Base-by-base conservation (phyloP, 2,888 invertebrate genomes). In the Perizoma affinitatum region DNA sequence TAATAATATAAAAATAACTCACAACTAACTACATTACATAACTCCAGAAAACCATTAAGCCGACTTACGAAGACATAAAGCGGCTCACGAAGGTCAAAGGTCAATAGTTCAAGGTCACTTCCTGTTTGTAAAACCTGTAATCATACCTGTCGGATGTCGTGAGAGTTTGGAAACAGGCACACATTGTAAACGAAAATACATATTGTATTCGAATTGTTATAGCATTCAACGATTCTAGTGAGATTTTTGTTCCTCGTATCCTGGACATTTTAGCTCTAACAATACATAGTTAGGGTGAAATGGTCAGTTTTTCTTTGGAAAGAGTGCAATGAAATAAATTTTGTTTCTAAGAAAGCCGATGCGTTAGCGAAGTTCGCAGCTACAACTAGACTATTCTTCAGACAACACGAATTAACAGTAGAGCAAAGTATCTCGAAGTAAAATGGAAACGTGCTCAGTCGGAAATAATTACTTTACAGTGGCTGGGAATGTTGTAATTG, bases 401-500 rank as follows among this genome's bases (percentile, higher is more conserved):
- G 22, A 22, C 22, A 22, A 22, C 22, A 22, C 22, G 22, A 22
- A 2, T 22, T 2, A 22, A 22, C 22, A 22, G 22, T 44, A 49
- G n/a, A 48, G 7, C 44, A 52, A 36, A 44, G 34, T 9, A 33
- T 34, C 10, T 41, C 9, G 6, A 4, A 22, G 54, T 42, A 11
- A 9, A 8, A 54, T 62, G 61, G 61, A 54, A 38, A 54, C 54
- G 11, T 5, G 8, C 42, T 2, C n/a, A 42, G 33, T 58, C 57
- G 38, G 57, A 58, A 58, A 54, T 62, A 62, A 62, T 58, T 49
- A 58, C 48, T 54, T 22, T 11, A 54, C 61, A 53, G n/a, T 45
- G 61, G 42, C 57, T 50, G 49, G 42, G 57, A 62, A 62, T 61
- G 41, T 49, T 57, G 22, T 63, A 63, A 63, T 61, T 61, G 55